phyloP scores from a whole-genome alignment of 2,888 invertebrate species.

The Hydropsyche betteni region DNA sequence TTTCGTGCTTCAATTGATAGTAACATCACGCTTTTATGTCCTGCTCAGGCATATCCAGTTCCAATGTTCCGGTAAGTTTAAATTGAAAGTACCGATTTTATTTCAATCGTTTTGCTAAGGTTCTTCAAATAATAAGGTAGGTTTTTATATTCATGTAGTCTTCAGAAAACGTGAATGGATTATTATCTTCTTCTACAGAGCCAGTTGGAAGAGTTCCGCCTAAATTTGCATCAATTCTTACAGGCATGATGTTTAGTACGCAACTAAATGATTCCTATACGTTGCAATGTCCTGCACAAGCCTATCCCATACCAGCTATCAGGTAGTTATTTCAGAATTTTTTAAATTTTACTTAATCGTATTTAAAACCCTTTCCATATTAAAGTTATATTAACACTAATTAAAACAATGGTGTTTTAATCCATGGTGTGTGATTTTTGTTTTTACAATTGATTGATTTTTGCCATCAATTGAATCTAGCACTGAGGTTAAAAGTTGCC shows the following conservation, averaged over 20 bases:
- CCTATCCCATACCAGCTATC: constrained; percentile 72
- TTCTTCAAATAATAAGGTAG: constrained; percentile 1
- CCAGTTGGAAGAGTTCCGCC: constrained; percentile 75
- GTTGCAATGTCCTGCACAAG: constrained; percentile 73
- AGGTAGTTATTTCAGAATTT: constrained; percentile 59
- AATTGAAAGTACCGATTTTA: constrained; percentile 49
- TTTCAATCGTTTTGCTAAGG: background rate
- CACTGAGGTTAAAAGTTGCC: too few species aligned
- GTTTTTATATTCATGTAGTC: background rate
- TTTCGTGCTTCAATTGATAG: constrained; percentile 66
- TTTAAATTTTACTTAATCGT: too few species aligned
- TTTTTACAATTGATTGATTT: too few species aligned
- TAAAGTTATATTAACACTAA: too few species aligned
- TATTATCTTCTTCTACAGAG: constrained; percentile 61
- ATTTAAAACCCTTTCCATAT: too few species aligned
- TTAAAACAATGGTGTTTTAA: too few species aligned
- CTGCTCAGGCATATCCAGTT: constrained; percentile 77
- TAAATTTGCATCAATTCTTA: constrained; percentile 71
- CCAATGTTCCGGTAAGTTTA: constrained; percentile 75
- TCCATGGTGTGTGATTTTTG: too few species aligned
- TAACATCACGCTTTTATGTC: constrained; percentile 71
- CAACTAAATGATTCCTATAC: constrained; percentile 63
- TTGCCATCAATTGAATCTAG: too few species aligned
- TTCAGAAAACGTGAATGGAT: constrained; percentile 1
- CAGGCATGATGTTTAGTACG: constrained; percentile 69